Percentiles rank a stretch among this genome's conserved stretches.
Evolutionary conservation across 35 echinoderm and acorn worm genomes (phyloP).

Genomic region (Hemicentrotus pulcherrimus): DNA sequence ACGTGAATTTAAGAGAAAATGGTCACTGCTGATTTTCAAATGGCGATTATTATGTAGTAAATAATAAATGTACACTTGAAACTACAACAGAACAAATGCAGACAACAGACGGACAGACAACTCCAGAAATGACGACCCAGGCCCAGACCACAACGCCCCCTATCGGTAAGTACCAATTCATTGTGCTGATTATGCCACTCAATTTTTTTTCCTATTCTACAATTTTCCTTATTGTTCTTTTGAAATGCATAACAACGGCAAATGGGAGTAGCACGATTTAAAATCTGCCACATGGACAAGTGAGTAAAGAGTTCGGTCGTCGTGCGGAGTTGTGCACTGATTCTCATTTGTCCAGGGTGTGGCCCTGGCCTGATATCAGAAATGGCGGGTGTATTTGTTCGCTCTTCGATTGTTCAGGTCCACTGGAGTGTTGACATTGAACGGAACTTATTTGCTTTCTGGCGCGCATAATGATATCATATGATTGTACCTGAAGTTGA

Average conservation of each 20-base stretch:
- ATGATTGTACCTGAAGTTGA: constrained; percentile 39
- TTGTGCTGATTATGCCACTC: background rate
- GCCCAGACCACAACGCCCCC: constrained; percentile 27
- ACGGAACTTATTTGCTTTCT: constrained; percentile 39
- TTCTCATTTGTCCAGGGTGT: background rate
- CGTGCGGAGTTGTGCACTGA: background rate
- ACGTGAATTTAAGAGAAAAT: background rate
- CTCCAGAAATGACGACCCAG: background rate
- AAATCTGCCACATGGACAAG: background rate
- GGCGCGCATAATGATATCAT: constrained; percentile 46
- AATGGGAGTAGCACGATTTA: background rate
- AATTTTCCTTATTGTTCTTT: constrained; percentile 5
- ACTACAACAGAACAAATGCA: background rate
- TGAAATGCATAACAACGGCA: constrained; percentile 10
- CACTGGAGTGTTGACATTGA: constrained; percentile 27
- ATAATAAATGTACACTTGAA: background rate
- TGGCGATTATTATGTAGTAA: too few relatives aligned
- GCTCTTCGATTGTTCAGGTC: constrained; percentile 14
- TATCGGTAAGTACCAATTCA: constrained; percentile 14
- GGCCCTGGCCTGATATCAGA: background rate
- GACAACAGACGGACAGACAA: background rate
- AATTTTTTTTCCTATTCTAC: background rate
- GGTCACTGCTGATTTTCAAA: too few relatives aligned
- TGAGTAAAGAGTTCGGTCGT: background rate
- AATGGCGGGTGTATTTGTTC: constrained; percentile 31